Evolutionary conservation across 2,113 vertebrate species (phyloP), one percentile per base, ranked within the genome.

Genomic region (Dasyprocta punctata): DNA sequence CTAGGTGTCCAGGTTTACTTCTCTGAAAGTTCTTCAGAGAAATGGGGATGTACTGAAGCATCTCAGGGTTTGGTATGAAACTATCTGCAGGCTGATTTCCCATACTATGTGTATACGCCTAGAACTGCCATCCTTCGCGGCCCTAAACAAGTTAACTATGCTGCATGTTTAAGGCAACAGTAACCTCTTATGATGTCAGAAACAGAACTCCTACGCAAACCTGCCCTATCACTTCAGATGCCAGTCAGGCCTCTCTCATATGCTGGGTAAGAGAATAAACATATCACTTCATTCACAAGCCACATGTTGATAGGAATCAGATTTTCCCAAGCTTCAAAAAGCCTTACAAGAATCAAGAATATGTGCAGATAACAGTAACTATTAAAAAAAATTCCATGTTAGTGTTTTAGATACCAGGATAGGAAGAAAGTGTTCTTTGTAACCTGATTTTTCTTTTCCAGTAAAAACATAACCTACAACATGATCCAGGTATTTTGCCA

Each of bases 101-200:
- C 67, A 63, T 12, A 28, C 24, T 5, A 28, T 47, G n/a, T 47
- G n/a, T 17, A 47, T 1, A 14, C 71, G 47, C 52, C 61, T 1
- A n/a, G n/a, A 90, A 36, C 11, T 65, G n/a, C 52, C 63, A 52
- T 2, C 8, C 7, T 44, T 73, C n/a, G 83, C 77, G 19, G 28
- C 54, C 63, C 86, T 17, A 30, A 19, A 82, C 78, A 95, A 56
- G 77, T 49, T n/a, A 69, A 67, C 81, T 26, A 36, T 60, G 52
- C 54, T 63, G 56, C 81, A 77, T 13, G 41, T 28, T 93, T 83
- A 71, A 65, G 86, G 58, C 85, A 87, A 93, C 60, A 92, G 69
- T 26, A 58, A 73, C 9, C 65, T 44, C 77, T 95, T 96, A 89
- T 96, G 97, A 97, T 65, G 56, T 97, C 96, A 97, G 84, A 95